phyloP scores from a whole-genome alignment of 2,797 vertebrate species.

The Erethizon dorsatum region DNA sequence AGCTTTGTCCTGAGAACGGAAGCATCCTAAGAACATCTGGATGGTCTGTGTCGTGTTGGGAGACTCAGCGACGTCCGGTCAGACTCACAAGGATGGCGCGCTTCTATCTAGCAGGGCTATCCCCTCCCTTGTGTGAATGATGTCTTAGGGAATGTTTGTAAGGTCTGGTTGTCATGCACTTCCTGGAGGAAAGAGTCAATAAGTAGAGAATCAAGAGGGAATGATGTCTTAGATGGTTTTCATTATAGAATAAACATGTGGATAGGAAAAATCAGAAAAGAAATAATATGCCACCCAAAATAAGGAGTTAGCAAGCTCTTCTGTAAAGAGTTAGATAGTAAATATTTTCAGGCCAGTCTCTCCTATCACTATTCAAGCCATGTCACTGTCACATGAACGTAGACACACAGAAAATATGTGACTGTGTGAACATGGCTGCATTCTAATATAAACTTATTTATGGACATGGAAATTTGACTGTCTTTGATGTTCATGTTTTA shows the following conservation, averaged over 20 bases:
- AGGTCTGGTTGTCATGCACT: neutral
- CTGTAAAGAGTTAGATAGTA: neutral
- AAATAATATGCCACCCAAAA: neutral
- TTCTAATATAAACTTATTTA: constrained; percentile 3
- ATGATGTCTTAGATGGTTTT: neutral
- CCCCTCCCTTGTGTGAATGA: neutral
- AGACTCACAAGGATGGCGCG: neutral
- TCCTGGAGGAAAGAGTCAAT: neutral
- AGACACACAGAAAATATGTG: neutral
- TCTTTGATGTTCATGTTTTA: neutral
- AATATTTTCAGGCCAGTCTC: neutral
- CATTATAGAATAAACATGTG: neutral
- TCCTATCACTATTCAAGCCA: neutral
- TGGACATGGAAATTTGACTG: neutral
- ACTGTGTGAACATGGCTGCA: neutral
- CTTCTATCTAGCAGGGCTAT: neutral
- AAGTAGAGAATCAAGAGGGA: neutral
- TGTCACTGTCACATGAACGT: neutral
- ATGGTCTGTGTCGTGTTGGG: neutral
- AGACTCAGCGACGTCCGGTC: neutral
- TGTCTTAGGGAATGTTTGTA: neutral
- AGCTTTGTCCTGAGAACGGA: neutral
- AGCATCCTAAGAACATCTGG: neutral
- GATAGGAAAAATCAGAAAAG: constrained; percentile 8
- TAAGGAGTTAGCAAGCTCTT: neutral